Evolutionary conservation across 30 jellyfish, hydroid and myxozoan species (phyloP).

Genomic region (Rhopilema esculentum): DNA sequence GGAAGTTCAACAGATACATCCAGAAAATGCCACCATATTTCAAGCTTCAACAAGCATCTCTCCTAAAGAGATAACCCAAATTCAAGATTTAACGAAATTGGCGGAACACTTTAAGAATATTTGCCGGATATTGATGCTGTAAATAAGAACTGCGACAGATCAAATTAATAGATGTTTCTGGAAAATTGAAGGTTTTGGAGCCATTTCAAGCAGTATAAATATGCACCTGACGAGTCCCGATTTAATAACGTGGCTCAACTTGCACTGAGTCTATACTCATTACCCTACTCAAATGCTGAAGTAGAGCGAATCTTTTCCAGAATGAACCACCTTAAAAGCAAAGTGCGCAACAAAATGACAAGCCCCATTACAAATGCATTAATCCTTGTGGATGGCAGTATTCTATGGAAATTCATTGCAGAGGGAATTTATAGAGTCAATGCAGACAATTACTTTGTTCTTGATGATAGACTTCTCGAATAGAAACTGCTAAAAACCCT

Average conservation of each 20-base stretch:
- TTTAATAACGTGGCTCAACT: slow-evolving; percentile 38
- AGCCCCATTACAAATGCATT: slow-evolving; percentile 56
- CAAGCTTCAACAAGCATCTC: slow-evolving; percentile 33
- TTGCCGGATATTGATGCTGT: slow-evolving; percentile 38
- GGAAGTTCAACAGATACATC: slow-evolving; percentile 39
- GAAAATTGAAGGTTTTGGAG: slow-evolving; percentile 39
- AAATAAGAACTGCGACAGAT: slow-evolving; percentile 24
- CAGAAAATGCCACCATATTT: slow-evolving; percentile 36
- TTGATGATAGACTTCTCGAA: slow-evolving; percentile 2
- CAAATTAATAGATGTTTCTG: slow-evolving; percentile 32
- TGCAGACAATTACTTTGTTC: background rate
- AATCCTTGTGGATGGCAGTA: slow-evolving; percentile 43
- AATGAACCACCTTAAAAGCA: slow-evolving; percentile 39
- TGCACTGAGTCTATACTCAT: slow-evolving; percentile 34
- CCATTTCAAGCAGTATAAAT: slow-evolving; percentile 36
- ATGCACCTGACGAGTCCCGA: slow-evolving; percentile 53
- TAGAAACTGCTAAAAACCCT: background rate
- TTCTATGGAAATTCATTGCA: slow-evolving; percentile 9
- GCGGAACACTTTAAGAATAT: slow-evolving; percentile 29
- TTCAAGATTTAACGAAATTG: slow-evolving; percentile 2
- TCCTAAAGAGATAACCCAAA: slow-evolving; percentile 24
- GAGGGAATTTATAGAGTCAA: background rate
- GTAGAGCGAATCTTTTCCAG: slow-evolving; percentile 58
- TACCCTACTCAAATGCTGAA: slow-evolving; percentile 67
- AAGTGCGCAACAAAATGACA: slow-evolving; percentile 57